Conservation (phyloP, 2,888 invertebrate genomes). For the Stenodera caucasica region DNA sequence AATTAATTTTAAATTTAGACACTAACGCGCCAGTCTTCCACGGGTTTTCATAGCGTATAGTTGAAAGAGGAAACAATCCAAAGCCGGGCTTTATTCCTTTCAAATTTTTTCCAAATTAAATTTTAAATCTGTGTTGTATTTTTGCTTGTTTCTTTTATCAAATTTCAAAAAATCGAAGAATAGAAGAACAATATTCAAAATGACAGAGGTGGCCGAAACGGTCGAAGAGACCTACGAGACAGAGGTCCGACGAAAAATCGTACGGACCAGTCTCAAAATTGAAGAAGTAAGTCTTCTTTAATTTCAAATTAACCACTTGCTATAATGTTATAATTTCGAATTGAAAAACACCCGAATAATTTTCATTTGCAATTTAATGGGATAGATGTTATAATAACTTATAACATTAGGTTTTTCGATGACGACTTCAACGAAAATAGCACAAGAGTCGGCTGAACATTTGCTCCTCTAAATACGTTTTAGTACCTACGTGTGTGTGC, state of each 20-base stretch:
- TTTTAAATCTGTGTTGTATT: constrained; percentile 8
- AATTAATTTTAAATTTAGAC: constrained; percentile 43
- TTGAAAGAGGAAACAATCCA: constrained; percentile 31
- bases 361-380: constrained; percentile 3
- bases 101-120: too few species aligned
- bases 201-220: constrained; percentile 63
- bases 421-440: constrained; percentile 13
- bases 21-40: constrained; percentile 48
- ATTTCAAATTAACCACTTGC: constrained; percentile 10
- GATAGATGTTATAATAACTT: constrained; percentile 2
- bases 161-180: constrained; percentile 20
- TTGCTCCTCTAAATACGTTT: background rate
- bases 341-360: too few species aligned
- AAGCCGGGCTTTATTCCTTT: constrained; percentile 27
- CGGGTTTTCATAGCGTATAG: constrained; percentile 47
- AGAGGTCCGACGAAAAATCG: constrained; percentile 70
- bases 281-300: constrained; percentile 65
- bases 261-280: constrained; percentile 71
- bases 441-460: constrained; percentile 3
- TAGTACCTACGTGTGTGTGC: background rate
- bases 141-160: background rate
- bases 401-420: constrained; percentile 4
- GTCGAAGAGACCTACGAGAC: constrained; percentile 71
- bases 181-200: constrained; percentile 24
- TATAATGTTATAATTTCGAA: background rate